These are phyloP conservation scores for Bimastos eiseni DNA, from an alignment of 2,888 invertebrate species.

Conservation along the genomic window DNA sequence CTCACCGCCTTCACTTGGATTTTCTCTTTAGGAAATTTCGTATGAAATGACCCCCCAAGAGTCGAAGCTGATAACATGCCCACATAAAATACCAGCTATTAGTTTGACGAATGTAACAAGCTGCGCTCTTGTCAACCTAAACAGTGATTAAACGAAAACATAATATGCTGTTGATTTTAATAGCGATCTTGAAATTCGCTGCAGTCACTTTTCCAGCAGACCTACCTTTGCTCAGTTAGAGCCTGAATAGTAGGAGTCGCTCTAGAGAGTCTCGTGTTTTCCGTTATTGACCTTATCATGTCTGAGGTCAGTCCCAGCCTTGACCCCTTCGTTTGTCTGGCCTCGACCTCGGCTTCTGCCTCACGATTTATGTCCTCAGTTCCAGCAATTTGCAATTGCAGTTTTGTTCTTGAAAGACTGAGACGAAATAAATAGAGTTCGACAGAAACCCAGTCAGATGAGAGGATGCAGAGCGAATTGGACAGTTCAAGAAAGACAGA, in stretches of 20 bases:
- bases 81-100: too few species aligned
- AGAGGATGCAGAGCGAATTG: neutral
- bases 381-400: neutral
- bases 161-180: too few species aligned
- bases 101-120: too few species aligned
- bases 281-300: neutral
- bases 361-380: neutral
- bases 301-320: neutral
- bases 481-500: neutral
- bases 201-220: neutral
- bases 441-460: neutral
- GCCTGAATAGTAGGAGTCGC: neutral
- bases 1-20: too few species aligned
- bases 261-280: neutral
- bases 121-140: too few species aligned
- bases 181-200: neutral
- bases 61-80: too few species aligned
- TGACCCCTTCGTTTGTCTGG: neutral
- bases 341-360: neutral
- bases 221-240: neutral
- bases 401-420: neutral
- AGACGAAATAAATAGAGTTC: neutral
- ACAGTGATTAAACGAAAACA: too few species aligned
- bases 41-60: too few species aligned
- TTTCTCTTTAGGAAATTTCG: too few species aligned